Evolutionary conservation across 2,797 vertebrate genomes (phyloP).

Genomic region (Danio tinwini): DNA sequence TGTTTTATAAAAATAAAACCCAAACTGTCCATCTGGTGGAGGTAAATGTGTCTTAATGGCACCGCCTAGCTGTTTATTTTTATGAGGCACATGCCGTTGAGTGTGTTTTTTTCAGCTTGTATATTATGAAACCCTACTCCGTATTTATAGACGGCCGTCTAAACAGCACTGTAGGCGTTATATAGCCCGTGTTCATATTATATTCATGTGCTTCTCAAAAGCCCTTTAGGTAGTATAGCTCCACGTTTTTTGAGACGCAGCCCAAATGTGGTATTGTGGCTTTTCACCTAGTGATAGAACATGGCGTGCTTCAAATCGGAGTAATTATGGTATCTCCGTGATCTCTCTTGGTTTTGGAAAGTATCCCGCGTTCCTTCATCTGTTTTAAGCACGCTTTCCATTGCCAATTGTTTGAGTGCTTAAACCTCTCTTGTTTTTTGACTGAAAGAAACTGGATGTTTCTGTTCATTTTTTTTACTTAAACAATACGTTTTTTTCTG

Average conservation of each 20-base stretch:
- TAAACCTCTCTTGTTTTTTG: not conserved
- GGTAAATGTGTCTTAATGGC: not conserved
- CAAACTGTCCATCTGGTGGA: conserved; percentile 7
- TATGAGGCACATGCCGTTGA: conserved; percentile 23
- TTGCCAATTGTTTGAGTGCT: not conserved
- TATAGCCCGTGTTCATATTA: not conserved
- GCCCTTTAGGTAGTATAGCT: not conserved
- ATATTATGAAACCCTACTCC: not conserved
- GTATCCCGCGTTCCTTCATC: not conserved
- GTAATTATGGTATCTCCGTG: not conserved
- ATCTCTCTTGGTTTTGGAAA: not conserved
- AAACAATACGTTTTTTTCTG: not conserved
- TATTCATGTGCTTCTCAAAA: not conserved
- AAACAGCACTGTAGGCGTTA: not conserved
- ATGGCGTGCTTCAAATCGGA: not conserved
- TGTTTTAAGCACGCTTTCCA: too few species aligned
- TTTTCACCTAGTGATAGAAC: conserved; percentile 23
- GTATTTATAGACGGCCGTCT: too few species aligned
- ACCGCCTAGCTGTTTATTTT: conserved; percentile 26
- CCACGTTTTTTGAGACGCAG: not conserved
- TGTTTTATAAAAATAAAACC: not conserved
- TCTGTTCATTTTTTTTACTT: not conserved
- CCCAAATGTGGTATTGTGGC: not conserved
- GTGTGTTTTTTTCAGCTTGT: not conserved
- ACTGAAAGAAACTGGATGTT: not conserved